Evolutionary conservation across 1,140 invertebrate species (phyloP), one percentile per base, ranked within the genome.

Genomic region (Brachionus angularis): DNA sequence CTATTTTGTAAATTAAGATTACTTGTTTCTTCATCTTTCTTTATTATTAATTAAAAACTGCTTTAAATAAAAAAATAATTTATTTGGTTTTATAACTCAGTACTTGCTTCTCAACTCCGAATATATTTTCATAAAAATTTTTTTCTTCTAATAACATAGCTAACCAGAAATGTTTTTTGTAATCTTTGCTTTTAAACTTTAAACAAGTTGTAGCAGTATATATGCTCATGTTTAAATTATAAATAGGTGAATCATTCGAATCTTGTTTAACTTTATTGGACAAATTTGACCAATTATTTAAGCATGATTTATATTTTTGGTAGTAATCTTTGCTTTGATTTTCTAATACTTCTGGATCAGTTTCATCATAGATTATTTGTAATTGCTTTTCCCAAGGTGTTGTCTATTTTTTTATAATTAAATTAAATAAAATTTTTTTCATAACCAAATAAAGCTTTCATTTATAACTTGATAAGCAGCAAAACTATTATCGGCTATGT

Each of bases 311-410:
- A 58, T 58, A 58, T 2, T 21, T 58, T 3, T 18, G 1, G 39
- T 23, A 58, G n/a, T 23, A 39, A 12, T 16, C 18, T 39, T 23
- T 3, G n/a, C 53, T 58, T 7, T 58, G 2, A 16, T 12, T n/a
- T 33, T 18, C 18, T 7, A 67, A 34, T 18, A 27, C 18, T 3
- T 47, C 23, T 8, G 16, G 23, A 47, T 67, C 62, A 16, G 42
- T n/a, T 47, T 67, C 62, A 47, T 67, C 62, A 47, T 47, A 67
- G 29, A 67, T 67, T 18, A 67, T 67, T 50, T 67, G 62, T 2
- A 67, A n/a, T 1, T 67, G 62, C 25, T 67, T 67, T 67, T 67
- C 62, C 62, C 62, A 67, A 12, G 21, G 18, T 36, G 36, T 58
- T 12, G 10, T 21, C 53, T 58, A 14, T 12, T 53, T 31, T 53